Conservation (phyloP, 2,113 vertebrate genomes). For the Cottus gobio region DNA sequence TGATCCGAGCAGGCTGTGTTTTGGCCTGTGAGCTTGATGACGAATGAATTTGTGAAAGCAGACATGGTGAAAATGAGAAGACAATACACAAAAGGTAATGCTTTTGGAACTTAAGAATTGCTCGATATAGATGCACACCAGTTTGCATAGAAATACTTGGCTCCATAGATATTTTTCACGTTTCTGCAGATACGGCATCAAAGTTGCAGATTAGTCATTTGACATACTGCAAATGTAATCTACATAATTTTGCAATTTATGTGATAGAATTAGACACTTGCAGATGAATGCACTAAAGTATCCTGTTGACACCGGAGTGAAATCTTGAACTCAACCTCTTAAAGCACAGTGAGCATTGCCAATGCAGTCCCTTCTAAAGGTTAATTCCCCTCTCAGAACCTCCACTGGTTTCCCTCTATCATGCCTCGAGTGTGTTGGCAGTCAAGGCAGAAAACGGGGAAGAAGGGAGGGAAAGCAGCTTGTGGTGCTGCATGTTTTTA, state of each 20-base stretch:
- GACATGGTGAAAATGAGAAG: slow-evolving; percentile 14
- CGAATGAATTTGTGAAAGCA: slow-evolving; percentile 31
- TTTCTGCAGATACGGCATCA: not conserved
- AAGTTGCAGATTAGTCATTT: slow-evolving; percentile 2
- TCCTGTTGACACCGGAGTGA: slow-evolving; percentile 17
- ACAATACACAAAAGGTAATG: not conserved
- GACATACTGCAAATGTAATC: slow-evolving; percentile 2
- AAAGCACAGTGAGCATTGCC: slow-evolving; percentile 3
- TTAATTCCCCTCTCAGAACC: slow-evolving; percentile 20
- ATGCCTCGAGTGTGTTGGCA: slow-evolving; percentile 14
- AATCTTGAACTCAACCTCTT: slow-evolving; percentile 17
- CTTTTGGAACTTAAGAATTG: slow-evolving; percentile 4
- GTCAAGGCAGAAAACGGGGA: not conserved
- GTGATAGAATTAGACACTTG: slow-evolving; percentile 11
- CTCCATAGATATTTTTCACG: not conserved
- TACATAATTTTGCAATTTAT: slow-evolving; percentile 39
- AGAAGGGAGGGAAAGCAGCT: not conserved
- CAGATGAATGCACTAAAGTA: slow-evolving; percentile 21
- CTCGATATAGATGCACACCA: not conserved
- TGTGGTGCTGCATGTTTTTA: slow-evolving; percentile 12
- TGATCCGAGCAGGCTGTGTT: slow-evolving; percentile 33
- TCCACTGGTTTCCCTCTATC: slow-evolving; percentile 12
- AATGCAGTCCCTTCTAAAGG: slow-evolving; percentile 20
- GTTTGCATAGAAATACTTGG: not conserved
- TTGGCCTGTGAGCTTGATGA: slow-evolving; percentile 39